Evolutionary conservation across 2,888 invertebrate genomes (phyloP).

Genomic region (Brachypalpus laphriformis): DNA sequence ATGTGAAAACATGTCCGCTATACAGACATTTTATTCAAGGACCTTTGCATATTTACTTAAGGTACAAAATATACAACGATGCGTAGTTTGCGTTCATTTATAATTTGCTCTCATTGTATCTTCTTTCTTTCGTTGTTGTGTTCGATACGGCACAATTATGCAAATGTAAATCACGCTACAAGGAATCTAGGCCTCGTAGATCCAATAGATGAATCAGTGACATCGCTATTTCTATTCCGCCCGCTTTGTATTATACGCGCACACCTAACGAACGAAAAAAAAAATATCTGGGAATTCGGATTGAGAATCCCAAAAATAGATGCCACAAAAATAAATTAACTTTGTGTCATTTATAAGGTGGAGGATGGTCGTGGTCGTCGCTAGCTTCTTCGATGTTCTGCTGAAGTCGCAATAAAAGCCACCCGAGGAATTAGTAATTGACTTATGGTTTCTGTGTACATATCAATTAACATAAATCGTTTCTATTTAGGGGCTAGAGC

Average conservation of each 20-base stretch:
- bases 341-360: constrained; percentile 61
- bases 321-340: constrained; percentile 66
- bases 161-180: constrained; percentile 56
- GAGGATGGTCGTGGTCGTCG: constrained; percentile 40
- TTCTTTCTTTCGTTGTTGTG: constrained; percentile 29
- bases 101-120: constrained; percentile 9
- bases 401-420: constrained; percentile 54
- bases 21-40: constrained; percentile 11
- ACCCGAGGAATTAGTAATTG: constrained; percentile 65
- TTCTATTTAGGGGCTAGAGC: constrained; percentile 37
- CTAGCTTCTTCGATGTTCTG: constrained; percentile 29
- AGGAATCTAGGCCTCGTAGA: constrained; percentile 62
- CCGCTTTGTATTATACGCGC: constrained; percentile 8
- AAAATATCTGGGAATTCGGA: constrained; percentile 55
- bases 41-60: constrained; percentile 26
- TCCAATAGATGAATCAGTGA: constrained; percentile 72
- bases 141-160: constrained; percentile 61
- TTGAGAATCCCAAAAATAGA: constrained; percentile 68
- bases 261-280: constrained; percentile 36
- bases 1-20: not conserved
- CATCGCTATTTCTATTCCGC: constrained; percentile 65
- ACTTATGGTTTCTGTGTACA: constrained; percentile 55
- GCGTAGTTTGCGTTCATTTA: constrained; percentile 40
- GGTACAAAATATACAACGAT: not conserved
- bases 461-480: constrained; percentile 70